Evolutionary conservation across 2,797 vertebrate genomes (phyloP).

Genomic region (Sebastes umbrosus): DNA sequence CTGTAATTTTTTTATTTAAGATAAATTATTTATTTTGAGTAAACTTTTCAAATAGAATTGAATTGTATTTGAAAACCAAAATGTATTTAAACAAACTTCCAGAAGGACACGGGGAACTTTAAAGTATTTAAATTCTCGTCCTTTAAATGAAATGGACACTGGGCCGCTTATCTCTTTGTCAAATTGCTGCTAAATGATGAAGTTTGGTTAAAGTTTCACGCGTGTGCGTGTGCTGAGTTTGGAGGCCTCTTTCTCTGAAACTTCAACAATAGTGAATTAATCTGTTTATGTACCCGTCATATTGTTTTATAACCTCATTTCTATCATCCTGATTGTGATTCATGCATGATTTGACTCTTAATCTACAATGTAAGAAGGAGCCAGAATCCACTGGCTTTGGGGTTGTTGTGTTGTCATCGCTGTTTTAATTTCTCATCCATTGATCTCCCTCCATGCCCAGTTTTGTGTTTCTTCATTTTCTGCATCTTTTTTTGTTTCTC

Average conservation of each 20-base stretch:
- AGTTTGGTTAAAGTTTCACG: not conserved
- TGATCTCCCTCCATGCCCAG: accelerated
- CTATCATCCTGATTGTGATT: not conserved
- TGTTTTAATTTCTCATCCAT: not conserved
- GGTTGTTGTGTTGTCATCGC: not conserved
- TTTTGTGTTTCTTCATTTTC: constrained; percentile 2
- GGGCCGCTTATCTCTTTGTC: not conserved
- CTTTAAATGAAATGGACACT: not conserved
- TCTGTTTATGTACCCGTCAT: not conserved
- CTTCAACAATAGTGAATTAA: not conserved
- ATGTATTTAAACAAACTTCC: not conserved
- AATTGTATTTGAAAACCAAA: not conserved
- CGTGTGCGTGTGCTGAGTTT: not conserved
- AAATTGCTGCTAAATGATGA: not conserved
- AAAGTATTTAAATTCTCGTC: not conserved
- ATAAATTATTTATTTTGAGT: not conserved
- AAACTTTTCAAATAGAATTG: not conserved
- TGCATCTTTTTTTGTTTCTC: constrained; percentile 9
- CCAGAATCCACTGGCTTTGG: not conserved
- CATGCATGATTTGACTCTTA: constrained; percentile 4
- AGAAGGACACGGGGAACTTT: no score
- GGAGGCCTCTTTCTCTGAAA: not conserved
- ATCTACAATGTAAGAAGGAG: not conserved
- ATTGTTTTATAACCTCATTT: not conserved
- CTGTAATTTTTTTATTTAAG: not conserved